Percentiles rank a stretch among this genome's conserved stretches.
Evolutionary conservation across 2,888 invertebrate species (phyloP).

Genomic region (Nephrotoma appendiculata): DNA sequence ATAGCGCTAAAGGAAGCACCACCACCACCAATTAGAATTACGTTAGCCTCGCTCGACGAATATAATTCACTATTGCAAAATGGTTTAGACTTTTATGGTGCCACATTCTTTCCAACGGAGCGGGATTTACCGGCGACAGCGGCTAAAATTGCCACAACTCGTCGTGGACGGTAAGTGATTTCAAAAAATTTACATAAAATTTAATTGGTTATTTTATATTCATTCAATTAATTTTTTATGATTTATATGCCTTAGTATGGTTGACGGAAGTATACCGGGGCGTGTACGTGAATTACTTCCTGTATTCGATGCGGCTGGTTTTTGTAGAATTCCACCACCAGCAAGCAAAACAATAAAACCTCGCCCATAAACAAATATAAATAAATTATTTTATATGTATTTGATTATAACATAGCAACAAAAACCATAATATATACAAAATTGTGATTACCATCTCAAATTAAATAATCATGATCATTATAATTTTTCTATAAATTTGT

Average conservation of each 20-base stretch:
- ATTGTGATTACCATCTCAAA: neutral
- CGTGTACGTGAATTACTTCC: conserved; percentile 60
- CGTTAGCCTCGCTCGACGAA: conserved; percentile 60
- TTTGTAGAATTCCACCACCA: conserved; percentile 67
- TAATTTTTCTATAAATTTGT: neutral
- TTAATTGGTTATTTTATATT: neutral
- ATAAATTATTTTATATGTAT: neutral
- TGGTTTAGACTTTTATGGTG: conserved; percentile 75
- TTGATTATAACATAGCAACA: neutral
- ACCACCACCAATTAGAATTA: conserved; percentile 53
- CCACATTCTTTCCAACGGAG: conserved; percentile 77
- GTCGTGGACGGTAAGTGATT: conserved; percentile 24
- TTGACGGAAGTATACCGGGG: conserved; percentile 51
- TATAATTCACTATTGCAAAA: conserved; percentile 66
- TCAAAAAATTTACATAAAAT: neutral
- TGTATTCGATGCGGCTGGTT: conserved; percentile 75
- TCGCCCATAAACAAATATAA: conserved; percentile 12
- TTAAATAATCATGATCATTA: neutral
- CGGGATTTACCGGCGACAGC: conserved; percentile 51
- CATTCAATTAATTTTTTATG: neutral
- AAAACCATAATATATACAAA: neutral
- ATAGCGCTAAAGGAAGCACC: conserved; percentile 32
- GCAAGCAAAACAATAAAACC: conserved; percentile 63
- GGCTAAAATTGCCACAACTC: conserved; percentile 39
- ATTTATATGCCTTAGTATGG: conserved; percentile 36